Conservation (phyloP, 2,797 vertebrate genomes). For the Gallinago nigripennis region DNA sequence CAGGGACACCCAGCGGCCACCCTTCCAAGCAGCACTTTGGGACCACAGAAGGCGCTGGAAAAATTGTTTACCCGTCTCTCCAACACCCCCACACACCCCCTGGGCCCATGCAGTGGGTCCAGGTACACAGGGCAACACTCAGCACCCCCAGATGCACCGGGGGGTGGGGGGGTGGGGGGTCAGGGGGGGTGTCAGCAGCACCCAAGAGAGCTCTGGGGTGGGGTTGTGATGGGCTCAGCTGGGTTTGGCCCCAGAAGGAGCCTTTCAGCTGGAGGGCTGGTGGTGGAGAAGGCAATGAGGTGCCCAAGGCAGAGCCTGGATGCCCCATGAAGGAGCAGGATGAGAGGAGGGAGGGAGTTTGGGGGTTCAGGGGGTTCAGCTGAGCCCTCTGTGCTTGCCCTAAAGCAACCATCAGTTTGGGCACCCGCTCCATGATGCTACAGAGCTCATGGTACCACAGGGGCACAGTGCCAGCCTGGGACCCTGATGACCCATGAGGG, state of each 20-base stretch:
- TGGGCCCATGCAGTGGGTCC: rapidly evolving
- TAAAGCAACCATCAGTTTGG: neutral
- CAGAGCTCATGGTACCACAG: neutral
- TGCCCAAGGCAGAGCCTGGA: neutral
- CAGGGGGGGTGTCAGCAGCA: neutral
- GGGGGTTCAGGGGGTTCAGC: rapidly evolving
- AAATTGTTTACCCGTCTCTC: neutral
- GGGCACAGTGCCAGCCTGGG: neutral
- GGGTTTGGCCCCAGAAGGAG: neutral
- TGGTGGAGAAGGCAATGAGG: neutral
- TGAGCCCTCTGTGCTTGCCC: neutral
- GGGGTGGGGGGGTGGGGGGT: too few species aligned
- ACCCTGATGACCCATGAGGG: rapidly evolving
- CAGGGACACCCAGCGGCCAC: neutral
- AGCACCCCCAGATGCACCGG: neutral
- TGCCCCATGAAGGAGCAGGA: neutral
- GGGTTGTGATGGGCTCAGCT: too few species aligned
- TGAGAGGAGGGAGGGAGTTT: neutral
- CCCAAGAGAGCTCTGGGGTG: too few species aligned
- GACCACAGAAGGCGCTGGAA: neutral
- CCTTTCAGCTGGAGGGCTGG: neutral
- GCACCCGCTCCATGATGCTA: rapidly evolving
- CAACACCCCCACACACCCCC: rapidly evolving
- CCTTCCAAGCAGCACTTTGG: neutral
- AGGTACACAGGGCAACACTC: neutral